These are phyloP conservation scores for Alitta virens DNA, from an alignment of 2,888 invertebrate species.

Conservation along the genomic window DNA sequence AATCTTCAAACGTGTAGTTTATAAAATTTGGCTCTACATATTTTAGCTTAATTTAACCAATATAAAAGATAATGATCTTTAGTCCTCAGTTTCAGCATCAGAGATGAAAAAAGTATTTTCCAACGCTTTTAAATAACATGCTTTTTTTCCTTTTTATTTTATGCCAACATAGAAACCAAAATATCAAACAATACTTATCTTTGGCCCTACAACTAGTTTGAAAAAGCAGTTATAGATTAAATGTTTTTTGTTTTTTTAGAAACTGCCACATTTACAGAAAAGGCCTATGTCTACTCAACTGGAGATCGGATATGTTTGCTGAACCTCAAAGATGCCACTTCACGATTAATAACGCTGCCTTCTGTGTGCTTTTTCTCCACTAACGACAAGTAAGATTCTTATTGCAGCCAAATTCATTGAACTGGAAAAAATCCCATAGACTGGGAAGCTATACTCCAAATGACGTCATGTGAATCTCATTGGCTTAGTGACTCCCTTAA, in stretches of 20 bases:
- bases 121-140: background rate
- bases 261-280: constrained; percentile 2
- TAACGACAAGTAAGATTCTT: too few species aligned
- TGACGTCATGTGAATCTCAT: too few species aligned
- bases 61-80: background rate
- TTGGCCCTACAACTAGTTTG: too few species aligned
- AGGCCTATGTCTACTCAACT: constrained; percentile 23
- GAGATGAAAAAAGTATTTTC: background rate
- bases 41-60: background rate
- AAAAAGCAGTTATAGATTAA: too few species aligned
- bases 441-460: too few species aligned
- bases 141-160: background rate
- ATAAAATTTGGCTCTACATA: background rate
- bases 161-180: background rate
- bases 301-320: constrained; percentile 25
- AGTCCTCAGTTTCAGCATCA: background rate
- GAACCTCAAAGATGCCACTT: constrained; percentile 17
- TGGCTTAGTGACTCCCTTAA: too few species aligned
- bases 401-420: too few species aligned
- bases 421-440: too few species aligned
- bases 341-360: background rate
- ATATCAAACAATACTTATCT: too few species aligned
- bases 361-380: background rate
- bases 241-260: background rate
- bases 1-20: background rate